Conservation (phyloP, 2,797 vertebrate species). For the Tapirus indicus region DNA sequence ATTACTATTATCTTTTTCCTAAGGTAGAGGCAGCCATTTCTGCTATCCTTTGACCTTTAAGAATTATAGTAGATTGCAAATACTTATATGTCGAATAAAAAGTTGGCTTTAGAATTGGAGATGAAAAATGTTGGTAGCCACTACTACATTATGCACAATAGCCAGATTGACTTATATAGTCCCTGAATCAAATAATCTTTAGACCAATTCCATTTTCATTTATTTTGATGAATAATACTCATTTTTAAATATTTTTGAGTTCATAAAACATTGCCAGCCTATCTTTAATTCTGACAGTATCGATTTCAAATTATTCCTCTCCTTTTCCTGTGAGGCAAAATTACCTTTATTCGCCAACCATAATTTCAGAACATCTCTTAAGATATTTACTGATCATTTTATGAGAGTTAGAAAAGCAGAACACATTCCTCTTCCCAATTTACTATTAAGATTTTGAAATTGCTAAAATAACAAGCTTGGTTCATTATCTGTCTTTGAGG, state of each 20-base stretch:
- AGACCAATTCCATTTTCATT: background rate
- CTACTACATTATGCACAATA: background rate
- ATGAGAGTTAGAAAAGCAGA: background rate
- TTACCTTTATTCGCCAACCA: background rate
- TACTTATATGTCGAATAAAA: background rate
- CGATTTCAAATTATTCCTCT: background rate
- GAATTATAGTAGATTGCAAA: background rate
- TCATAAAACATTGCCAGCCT: background rate
- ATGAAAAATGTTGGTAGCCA: background rate
- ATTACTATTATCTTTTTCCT: background rate
- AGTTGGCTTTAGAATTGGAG: background rate
- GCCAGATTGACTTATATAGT: background rate
- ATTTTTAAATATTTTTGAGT: background rate
- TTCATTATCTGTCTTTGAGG: background rate
- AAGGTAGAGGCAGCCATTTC: background rate
- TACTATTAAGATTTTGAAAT: background rate
- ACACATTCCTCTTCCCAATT: background rate
- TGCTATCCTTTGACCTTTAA: background rate
- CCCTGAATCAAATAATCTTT: background rate
- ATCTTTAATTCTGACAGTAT: background rate
- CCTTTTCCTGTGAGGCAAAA: background rate
- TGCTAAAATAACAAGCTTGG: background rate
- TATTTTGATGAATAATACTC: background rate
- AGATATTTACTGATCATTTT: background rate
- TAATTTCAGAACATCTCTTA: conserved; percentile 17